These are phyloP conservation scores for Bellardia bayeri DNA, from an alignment of 2,888 invertebrate genomes.

Conservation along the genomic window DNA sequence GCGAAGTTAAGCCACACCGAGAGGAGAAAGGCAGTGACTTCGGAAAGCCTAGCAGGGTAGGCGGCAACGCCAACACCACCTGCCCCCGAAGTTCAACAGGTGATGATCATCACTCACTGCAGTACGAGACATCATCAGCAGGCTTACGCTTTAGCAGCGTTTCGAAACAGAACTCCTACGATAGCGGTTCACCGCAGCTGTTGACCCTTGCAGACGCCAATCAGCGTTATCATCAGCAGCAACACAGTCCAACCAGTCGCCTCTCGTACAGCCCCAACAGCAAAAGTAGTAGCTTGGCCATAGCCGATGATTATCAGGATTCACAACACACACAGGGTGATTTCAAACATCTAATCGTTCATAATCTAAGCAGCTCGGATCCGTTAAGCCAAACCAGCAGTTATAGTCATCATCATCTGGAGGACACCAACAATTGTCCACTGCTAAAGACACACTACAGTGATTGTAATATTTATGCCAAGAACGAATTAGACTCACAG, in stretches of 20 bases:
- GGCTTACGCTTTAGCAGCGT: constrained; percentile 78
- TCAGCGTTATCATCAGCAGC: constrained; percentile 62
- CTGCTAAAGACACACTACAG: constrained; percentile 83
- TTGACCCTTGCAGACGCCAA: constrained; percentile 71
- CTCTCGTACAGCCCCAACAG: constrained; percentile 70
- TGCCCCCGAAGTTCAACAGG: constrained; percentile 69
- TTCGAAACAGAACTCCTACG: constrained; percentile 81
- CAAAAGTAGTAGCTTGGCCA: constrained; percentile 71
- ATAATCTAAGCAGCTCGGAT: constrained; percentile 80
- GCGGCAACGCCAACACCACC: constrained; percentile 69
- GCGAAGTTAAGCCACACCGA: constrained; percentile 57
- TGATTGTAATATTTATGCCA: constrained; percentile 81
- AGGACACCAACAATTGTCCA: constrained; percentile 69
- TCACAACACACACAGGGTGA: constrained; percentile 67
- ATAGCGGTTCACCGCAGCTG: constrained; percentile 76
- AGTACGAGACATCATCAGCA: constrained; percentile 75
- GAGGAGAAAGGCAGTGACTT: constrained; percentile 32
- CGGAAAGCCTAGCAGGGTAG: constrained; percentile 50
- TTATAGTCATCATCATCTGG: constrained; percentile 63
- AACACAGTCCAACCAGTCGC: constrained; percentile 76
- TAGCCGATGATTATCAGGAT: constrained; percentile 72
- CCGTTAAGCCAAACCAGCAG: constrained; percentile 78
- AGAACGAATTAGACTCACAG: constrained; percentile 79
- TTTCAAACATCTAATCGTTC: constrained; percentile 76
- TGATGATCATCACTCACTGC: constrained; percentile 79